Base-by-base conservation (phyloP, 2,888 invertebrate genomes). In the Myopa tessellatipennis region DNA sequence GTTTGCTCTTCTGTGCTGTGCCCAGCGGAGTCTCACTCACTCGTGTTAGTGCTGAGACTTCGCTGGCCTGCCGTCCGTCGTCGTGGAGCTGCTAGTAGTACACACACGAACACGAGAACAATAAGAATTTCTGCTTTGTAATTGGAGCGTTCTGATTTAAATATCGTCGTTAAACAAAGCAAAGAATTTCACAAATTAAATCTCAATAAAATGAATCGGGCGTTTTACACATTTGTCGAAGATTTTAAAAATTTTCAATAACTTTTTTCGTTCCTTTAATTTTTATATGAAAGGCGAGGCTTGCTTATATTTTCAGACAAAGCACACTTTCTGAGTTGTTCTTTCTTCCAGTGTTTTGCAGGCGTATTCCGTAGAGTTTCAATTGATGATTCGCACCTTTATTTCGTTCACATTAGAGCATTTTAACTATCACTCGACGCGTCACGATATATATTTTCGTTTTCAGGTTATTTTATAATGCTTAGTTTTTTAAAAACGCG, bases 21-120 rank as follows among this genome's bases (percentile, higher is more conserved):
- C 76, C 79, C 81, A 80, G 81, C 80, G 81, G 81, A 80, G 80
- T 80, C 81, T 80, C 81, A 80, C 40, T 75, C 74, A 69, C 69
- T 75, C 75, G 75, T 75, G 58, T 45, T 34, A 73, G 61, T 36
- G 73, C 73, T 60, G 75, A 75, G 75, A 75, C 75, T 75, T 75
- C 75, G 75, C 69, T 68, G 68, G 75, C 69, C 74, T 65, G 18
- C 0, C 68, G 7, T 45, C 4, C 58, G 36, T 60, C 8, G 67
- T 74, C 26, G 26, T 26, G 26, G 50, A 52, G 75, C 60, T 26
- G 1, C 69, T 69, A n/a, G 68, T 14, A 52, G 18, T 18, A 45
- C 60, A 72, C 38, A 67, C 58, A 67, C 65, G n/a, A 14, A 50
- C 60, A 72, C 67, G 50, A 58, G 65, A 61, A 34, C 14, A 61